Evolutionary conservation across 2,888 invertebrate genomes (phyloP), one percentile per base, ranked within the genome.

Genomic region (Ypsolopha sequella): DNA sequence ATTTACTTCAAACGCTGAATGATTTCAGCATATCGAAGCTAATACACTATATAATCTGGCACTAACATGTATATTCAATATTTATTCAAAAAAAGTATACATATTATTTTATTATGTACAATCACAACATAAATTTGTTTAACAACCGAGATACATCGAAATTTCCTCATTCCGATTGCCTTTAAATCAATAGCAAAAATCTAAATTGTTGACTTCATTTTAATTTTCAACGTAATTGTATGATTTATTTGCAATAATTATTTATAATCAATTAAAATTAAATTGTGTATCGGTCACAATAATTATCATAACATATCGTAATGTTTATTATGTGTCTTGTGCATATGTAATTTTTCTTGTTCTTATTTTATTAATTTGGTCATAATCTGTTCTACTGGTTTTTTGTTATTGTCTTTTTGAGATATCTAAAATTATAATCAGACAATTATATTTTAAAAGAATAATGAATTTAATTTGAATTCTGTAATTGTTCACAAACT

Each of bases 61-160:
- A 84, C 85, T 84, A 82, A 78, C 76, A 81, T 84, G 85, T 85
- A 85, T 84, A 80, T 76, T 70, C 71, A 76, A 80, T 85, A n/a
- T 24, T 24, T 24, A 24, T 24, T 3, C 24, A 85, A 75, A 85
- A 85, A 85, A 85, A 80, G 81, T 85, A 85, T 82, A 84, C 41
- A 75, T 80, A 77, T 76, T 66, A 77, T 80, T 69, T 81, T 51
- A 51, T 51, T 51, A 82, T 82, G 78, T 80, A 85, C 81, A 80
- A 79, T 85, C 84, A 85, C 85, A 84, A 85, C 84, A 70, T 82
- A 84, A 85, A 80, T 77, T 79, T 80, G 73, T 76, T 48, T 76
- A 84, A 84, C 84, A 85, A 85, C 84, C 84, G 72, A 85, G 77
- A 76, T 72, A 73, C 73, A 77, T 69, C 70, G 60, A 62, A 56